phyloP scores from a whole-genome alignment of 2,113 vertebrate genomes.

The Scolopax mira region DNA sequence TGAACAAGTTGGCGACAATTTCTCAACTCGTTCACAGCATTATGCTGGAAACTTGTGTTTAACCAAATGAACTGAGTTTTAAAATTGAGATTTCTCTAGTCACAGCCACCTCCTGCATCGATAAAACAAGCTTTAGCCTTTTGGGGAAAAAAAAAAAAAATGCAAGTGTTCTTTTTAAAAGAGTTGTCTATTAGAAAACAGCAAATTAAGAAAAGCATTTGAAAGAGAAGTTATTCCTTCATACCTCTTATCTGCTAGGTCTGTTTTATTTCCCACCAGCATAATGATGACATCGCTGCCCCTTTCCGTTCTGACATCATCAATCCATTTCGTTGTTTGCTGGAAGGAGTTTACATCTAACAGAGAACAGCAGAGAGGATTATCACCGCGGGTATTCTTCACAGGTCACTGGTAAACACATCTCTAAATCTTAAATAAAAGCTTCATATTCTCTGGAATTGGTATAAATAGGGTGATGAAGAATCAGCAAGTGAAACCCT shows the following conservation, averaged over 20 bases:
- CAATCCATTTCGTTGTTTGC: constrained; percentile 99
- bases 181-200: background rate
- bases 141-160: background rate
- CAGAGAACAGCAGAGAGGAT: constrained; percentile 57
- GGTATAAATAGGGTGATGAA: background rate
- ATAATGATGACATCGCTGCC: constrained; percentile 99
- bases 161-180: accelerated
- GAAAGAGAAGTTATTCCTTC: background rate
- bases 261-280: constrained; percentile 99
- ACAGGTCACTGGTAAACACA: background rate
- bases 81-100: background rate
- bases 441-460: background rate
- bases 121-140: background rate
- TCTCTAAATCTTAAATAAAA: background rate
- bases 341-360: constrained; percentile 98
- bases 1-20: background rate
- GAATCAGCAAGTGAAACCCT: background rate
- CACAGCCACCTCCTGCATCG: background rate
- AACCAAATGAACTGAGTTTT: background rate
- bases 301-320: constrained; percentile 97
- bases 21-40: background rate
- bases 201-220: background rate
- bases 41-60: background rate
- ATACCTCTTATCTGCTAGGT: constrained; percentile 98
- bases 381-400: constrained; percentile 6